Percentiles rank a stretch among this genome's conserved stretches.
These are phyloP conservation scores for human (Homo sapiens) DNA, from an alignment of 2,113 vertebrate genomes.

Conservation along the genomic window DNA sequence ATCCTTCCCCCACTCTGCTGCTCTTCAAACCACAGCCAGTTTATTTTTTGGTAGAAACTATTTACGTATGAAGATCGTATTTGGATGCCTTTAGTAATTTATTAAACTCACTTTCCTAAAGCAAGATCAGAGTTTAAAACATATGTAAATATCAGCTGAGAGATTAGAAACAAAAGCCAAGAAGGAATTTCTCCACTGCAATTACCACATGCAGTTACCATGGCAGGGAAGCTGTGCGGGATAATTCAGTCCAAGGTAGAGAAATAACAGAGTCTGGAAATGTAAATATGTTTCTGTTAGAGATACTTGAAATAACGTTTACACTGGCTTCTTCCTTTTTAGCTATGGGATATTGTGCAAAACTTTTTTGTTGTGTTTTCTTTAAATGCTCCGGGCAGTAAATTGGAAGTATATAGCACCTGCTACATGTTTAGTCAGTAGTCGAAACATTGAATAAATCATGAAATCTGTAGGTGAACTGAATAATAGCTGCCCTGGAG, in stretches of 20 bases:
- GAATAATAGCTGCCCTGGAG: slow-evolving; percentile 55
- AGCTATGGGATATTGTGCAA: slow-evolving; percentile 19
- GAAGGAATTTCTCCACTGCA: not conserved
- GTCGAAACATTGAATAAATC: slow-evolving; percentile 69
- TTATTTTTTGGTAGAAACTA: slow-evolving; percentile 45
- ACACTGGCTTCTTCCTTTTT: slow-evolving; percentile 2
- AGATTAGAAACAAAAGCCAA: slow-evolving; percentile 65
- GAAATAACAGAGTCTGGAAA: not conserved
- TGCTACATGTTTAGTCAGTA: slow-evolving; percentile 47
- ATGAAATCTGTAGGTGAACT: slow-evolving; percentile 70
- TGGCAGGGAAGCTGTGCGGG: not conserved
- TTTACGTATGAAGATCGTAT: slow-evolving; percentile 57
- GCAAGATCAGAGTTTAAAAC: not conserved
- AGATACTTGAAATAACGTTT: slow-evolving; percentile 47
- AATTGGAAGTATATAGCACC: slow-evolving; percentile 18
- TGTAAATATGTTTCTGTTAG: slow-evolving; percentile 1
- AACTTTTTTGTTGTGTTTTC: slow-evolving; percentile 60
- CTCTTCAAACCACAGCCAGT: not conserved
- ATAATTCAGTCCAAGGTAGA: slow-evolving; percentile 29
- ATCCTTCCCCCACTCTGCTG: not conserved
- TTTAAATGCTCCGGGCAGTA: slow-evolving; percentile 54
- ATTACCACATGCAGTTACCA: not conserved
- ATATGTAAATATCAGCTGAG: slow-evolving; percentile 47
- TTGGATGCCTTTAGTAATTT: slow-evolving; percentile 43
- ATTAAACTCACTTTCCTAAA: slow-evolving; percentile 35